Conservation (phyloP, 1,140 invertebrate genomes). For the Conopomorpha cramerella region DNA sequence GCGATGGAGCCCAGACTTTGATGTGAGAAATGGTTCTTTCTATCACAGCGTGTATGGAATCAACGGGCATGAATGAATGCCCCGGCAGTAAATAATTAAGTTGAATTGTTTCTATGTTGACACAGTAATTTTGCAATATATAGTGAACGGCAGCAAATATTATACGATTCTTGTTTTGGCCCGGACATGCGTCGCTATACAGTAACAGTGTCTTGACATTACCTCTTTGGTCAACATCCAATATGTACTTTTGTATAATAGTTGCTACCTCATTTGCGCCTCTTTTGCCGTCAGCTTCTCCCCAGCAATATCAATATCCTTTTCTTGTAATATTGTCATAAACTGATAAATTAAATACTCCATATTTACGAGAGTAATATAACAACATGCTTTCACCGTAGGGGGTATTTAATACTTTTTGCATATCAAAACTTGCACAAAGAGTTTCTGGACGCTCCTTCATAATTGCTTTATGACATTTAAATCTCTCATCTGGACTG, state of each 20-base stretch:
- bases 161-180: background rate
- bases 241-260: background rate
- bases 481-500: too few species aligned
- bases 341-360: too few species aligned
- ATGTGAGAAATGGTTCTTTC: background rate
- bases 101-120: background rate
- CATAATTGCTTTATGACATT: too few species aligned
- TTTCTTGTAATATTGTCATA: too few species aligned
- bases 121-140: background rate
- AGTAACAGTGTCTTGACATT: background rate
- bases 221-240: background rate
- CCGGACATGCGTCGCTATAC: background rate
- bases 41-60: background rate
- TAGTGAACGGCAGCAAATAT: background rate
- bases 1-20: background rate
- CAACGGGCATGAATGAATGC: background rate
- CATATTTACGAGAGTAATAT: too few species aligned
- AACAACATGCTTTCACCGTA: too few species aligned
- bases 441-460: too few species aligned
- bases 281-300: background rate
- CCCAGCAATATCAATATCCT: too few species aligned
- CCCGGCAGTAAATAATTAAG: background rate
- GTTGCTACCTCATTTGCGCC: background rate
- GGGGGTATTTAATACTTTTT: too few species aligned
- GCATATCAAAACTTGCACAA: too few species aligned